Evolutionary conservation across 2,888 invertebrate genomes (phyloP).

Genomic region (Xiphydria camelus): DNA sequence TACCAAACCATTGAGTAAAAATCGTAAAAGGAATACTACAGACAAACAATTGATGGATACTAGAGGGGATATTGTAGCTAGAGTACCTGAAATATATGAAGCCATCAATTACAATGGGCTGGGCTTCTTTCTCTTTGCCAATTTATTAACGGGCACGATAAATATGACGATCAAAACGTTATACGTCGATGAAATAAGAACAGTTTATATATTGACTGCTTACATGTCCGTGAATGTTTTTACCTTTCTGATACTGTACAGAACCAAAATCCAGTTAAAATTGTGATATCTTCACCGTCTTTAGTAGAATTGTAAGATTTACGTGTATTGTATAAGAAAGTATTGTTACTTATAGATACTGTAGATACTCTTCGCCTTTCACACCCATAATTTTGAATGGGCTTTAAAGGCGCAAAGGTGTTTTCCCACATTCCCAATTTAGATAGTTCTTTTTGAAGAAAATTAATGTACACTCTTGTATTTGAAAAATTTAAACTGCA

Average conservation of each 20-base stretch:
- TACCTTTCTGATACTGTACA: conserved; percentile 36
- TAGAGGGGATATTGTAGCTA: conserved; percentile 1
- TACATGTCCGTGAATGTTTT: conserved; percentile 43
- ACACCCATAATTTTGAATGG: no score
- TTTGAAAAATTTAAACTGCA: no score
- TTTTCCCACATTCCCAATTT: no score
- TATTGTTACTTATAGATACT: no score
- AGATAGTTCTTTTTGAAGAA: no score
- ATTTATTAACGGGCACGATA: conserved; percentile 81
- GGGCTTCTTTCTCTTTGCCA: conserved; percentile 80
- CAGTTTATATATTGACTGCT: conserved; percentile 40
- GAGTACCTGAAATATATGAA: conserved; percentile 65
- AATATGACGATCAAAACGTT: conserved; percentile 74
- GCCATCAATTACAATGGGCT: conserved; percentile 82
- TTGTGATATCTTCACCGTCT: no score
- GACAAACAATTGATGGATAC: conserved; percentile 24
- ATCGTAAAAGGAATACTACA: conserved; percentile 4
- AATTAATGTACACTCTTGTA: no score
- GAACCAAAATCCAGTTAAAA: conserved; percentile 39
- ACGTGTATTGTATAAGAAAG: no score
- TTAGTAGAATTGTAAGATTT: no score
- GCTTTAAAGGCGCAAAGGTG: no score
- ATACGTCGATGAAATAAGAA: conserved; percentile 48
- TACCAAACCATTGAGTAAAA: conserved; percentile 14
- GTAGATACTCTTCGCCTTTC: no score